Evolutionary conservation across 2,113 vertebrate genomes (phyloP), one percentile per base, ranked within the genome.

Genomic region (Morone saxatilis): DNA sequence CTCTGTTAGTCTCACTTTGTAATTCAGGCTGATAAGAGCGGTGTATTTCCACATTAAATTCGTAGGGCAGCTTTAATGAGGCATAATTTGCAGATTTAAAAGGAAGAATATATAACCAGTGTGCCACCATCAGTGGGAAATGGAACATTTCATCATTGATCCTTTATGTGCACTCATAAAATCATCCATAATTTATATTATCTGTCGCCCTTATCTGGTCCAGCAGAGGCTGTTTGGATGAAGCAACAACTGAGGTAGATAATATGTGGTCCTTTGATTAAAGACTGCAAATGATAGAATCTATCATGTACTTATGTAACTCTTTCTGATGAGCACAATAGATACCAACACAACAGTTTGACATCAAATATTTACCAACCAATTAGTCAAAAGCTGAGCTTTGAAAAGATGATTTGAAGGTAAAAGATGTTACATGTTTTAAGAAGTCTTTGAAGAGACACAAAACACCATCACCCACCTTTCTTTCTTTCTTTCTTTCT

Each of bases 1-100:
- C 68, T 77, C n/a, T 76, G 54, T 71, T 73, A 14, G 59, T 48
- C 78, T 60, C 36, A 13, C 69, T 88, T 78, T 80, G 53, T 48
- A 76, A 83, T 75, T 69, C 25, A 45, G 78, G 38, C 72, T 45
- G 84, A 88, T 81, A 56, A 75, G 71, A 84, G 47, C 1, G 17
- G 48, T 53, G 76, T 4, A 8, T 74, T 86, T 83, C 68, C 73
- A 84, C 88, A 76, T 85, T 43, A 76, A 59, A 76, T 69, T 63
- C 78, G 50, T 3, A 54, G 84, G 50, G 78, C 59, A 16, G 69
- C 76, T 83, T 88, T 92, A 93, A 91, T 87, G 88, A 93, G 88
- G 65, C 79, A 81, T 89, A 84, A 87, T 91, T 89, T 88, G 66
- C 74, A 82, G 85, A 89, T 88, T 84, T 89, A 86, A 91, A 86